A percentile compares a stretch with the other conserved stretches of the same genome.
phyloP scores from a whole-genome alignment of 2,888 invertebrate species.

The Helobdella robusta region DNA sequence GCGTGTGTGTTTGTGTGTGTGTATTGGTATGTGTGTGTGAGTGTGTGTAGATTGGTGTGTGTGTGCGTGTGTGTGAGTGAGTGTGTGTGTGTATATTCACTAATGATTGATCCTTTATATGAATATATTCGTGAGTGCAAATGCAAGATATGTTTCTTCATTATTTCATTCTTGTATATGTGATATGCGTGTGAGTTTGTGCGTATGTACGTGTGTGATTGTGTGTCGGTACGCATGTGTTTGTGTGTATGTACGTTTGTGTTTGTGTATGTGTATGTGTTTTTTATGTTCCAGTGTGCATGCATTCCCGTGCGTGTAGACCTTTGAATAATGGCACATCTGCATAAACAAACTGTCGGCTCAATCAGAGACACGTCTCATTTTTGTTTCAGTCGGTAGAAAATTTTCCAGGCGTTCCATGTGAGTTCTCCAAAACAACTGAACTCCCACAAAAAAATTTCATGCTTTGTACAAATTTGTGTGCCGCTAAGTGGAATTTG shows the following conservation, averaged over 20 bases:
- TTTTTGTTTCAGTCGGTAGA: no score
- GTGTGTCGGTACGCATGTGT: neutral
- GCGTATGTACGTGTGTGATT: neutral
- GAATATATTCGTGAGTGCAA: neutral
- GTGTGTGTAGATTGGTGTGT: neutral
- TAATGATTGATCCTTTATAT: constrained; percentile 1
- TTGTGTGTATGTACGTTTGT: neutral
- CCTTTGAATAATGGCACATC: no score
- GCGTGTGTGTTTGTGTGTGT: neutral
- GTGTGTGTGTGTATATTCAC: neutral
- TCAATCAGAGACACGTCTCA: no score
- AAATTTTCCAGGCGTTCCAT: no score
- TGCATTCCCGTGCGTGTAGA: no score
- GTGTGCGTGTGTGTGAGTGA: neutral
- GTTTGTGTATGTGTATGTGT: constrained; percentile 17
- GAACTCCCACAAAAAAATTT: no score
- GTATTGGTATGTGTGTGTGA: neutral
- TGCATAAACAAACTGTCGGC: no score
- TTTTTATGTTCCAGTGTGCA: no score
- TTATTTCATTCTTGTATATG: constrained; percentile 1
- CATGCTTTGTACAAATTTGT: no score
- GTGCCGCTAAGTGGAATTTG: no score
- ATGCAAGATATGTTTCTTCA: neutral
- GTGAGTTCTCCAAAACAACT: no score
- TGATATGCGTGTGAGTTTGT: neutral